Evolutionary conservation across 1,140 invertebrate genomes (phyloP), one percentile per base, ranked within the genome.

Genomic region (Proales similis): DNA sequence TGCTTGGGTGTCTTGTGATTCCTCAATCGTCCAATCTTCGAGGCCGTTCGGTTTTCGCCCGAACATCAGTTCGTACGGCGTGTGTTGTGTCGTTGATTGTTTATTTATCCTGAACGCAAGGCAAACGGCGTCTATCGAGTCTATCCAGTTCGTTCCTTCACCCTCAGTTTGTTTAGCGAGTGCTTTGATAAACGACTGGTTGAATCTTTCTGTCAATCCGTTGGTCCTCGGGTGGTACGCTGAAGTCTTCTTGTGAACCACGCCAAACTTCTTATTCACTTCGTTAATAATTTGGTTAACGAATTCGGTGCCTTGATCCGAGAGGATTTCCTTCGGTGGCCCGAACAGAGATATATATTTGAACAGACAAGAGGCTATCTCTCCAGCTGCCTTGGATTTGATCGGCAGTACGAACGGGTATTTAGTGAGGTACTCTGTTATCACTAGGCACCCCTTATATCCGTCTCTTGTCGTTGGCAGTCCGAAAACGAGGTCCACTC

Each of bases 211-310:
- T 12, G 24, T 43, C 1, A 67, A 24, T 1, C 67, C 66, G 45
- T 70, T 67, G 9, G 66, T 65, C 48, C 70, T 65, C 7, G 67
- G 68, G 42, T 66, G 66, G 22, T 70, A 70, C 11, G 68, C 26
- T 4, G 67, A 49, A 0, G 67, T 63, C 7, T 22, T 12, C 5
- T 33, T 26, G 17, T 66, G 61, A 6, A 48, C 17, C 6, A 68
- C 43, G 24, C 60, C 38, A 19, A 67, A n/a, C 11, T 24, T 6
- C 39, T 47, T 17, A 12, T 62, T 27, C 11, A 67, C 11, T n/a
- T 63, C 39, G 26, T 33, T 20, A 5, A 53, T 32, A 3, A 67
- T 12, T 33, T 11, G 12, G 19, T 12, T 47, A 20, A 26, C 29
- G 20, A 47, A 47, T 47, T 47, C 45, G 12, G 19, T 12, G 12